Conservation (phyloP, 2,888 invertebrate species). For the Leucophenga montana region DNA sequence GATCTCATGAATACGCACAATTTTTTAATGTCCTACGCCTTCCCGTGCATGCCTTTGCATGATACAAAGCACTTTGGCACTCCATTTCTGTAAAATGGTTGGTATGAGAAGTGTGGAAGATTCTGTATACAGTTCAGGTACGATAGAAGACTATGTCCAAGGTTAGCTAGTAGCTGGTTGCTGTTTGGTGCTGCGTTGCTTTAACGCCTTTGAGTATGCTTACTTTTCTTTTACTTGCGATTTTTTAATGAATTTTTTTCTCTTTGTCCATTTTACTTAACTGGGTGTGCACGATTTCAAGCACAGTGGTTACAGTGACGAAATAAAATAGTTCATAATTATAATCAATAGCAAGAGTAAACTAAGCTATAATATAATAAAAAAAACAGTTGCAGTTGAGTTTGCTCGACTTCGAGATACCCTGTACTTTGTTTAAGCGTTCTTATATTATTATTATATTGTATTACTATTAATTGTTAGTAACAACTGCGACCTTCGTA, state of each 20-base stretch:
- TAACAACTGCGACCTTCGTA: too few species aligned
- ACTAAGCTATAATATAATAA: too few species aligned
- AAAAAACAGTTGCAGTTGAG: too few species aligned
- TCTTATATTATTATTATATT: too few species aligned
- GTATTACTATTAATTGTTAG: too few species aligned
- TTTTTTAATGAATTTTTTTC: constrained; percentile 25
- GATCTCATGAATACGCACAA: constrained; percentile 45
- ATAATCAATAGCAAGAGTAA: too few species aligned
- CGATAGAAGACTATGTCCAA: neutral
- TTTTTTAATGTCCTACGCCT: constrained; percentile 45
- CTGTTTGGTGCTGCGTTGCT: neutral
- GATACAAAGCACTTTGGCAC: constrained; percentile 4
- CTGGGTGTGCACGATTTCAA: constrained; percentile 5
- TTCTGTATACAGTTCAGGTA: neutral
- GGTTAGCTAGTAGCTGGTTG: neutral
- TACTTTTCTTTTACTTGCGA: constrained; percentile 5
- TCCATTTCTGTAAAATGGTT: neutral
- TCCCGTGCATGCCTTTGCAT: constrained; percentile 25
- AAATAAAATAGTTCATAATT: neutral
- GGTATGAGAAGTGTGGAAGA: neutral
- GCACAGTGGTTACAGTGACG: neutral
- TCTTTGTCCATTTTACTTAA: constrained; percentile 2
- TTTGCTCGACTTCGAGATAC: too few species aligned
- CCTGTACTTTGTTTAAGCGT: too few species aligned
- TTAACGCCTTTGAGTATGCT: constrained; percentile 32